Base-by-base conservation (phyloP, 1,140 invertebrate species). In the Batillaria attramentaria region DNA sequence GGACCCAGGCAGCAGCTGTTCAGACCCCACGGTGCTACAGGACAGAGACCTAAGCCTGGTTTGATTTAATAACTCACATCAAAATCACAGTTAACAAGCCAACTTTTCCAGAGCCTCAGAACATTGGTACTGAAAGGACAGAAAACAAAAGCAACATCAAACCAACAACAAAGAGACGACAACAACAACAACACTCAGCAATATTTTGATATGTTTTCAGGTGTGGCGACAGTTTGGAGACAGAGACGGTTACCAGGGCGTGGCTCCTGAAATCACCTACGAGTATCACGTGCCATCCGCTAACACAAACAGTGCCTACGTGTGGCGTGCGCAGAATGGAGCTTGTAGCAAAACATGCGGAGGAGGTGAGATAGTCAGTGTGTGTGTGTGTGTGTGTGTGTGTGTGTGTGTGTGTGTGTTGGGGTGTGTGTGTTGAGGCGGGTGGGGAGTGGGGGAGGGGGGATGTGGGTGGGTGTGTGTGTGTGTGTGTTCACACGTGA, bases 171-270 rank as follows among this genome's bases (percentile, higher is more conserved):
- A n/a, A n/a, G n/a, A n/a, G n/a, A n/a, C n/a, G n/a, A n/a, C n/a
- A n/a, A n/a, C n/a, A n/a, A n/a, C n/a, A n/a, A n/a, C n/a, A n/a
- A n/a, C n/a, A n/a, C n/a, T n/a, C n/a, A n/a, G n/a, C 8, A 35
- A 18, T 43, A 2, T 24, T 0, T 46, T 16, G 2, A 0, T 28
- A n/a, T 54, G 2, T 42, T 69, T 62, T 8, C 39, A 54, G 66
- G 83, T 85, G 13, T 85, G 69, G 62, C 73, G 75, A 33, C 42
- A 79, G 16, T 83, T 79, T 70, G 78, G 42, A 68, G 65, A 79
- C 62, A 42, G 31, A 31, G 74, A 43, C 16, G n/a, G n/a, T n/a
- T 85, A 77, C 76, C 28, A 72, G 54, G 78, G 78, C 18, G 78
- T 77, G 20, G 69, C 43, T 18, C 83, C 84, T 46, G 74, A 83